Conservation (phyloP, 2,888 invertebrate genomes). For the Microdon myrmicae region DNA sequence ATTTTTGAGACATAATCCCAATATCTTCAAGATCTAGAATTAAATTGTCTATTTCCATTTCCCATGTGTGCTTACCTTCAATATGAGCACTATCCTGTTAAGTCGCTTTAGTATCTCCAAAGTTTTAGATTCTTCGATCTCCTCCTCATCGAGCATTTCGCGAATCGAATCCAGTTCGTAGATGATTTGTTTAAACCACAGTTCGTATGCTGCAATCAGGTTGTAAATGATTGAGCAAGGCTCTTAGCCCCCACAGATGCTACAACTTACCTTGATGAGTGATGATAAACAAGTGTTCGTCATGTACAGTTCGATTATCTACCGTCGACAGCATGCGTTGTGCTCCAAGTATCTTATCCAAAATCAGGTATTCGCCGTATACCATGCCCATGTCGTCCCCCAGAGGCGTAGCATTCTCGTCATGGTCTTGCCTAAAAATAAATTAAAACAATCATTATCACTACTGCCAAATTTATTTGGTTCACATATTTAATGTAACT, state of each 20-base stretch:
- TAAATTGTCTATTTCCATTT: conserved; percentile 4
- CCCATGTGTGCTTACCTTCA: conserved; percentile 85
- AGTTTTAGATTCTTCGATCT: conserved; percentile 90
- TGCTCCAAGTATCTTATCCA: conserved; percentile 85
- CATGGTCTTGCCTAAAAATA: conserved; percentile 55
- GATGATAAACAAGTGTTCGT: conserved; percentile 96
- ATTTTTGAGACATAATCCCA: too few relatives aligned
- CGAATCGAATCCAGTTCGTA: conserved; percentile 95
- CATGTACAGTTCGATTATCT: conserved; percentile 83
- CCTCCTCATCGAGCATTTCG: conserved; percentile 77
- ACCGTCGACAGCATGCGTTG: conserved; percentile 84
- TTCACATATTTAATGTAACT: too few relatives aligned
- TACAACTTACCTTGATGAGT: conserved; percentile 89
- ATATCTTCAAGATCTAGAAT: too few relatives aligned
- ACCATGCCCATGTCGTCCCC: conserved; percentile 82
- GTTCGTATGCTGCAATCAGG: conserved; percentile 85
- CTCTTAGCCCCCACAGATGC: neutral
- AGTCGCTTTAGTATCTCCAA: conserved; percentile 91
- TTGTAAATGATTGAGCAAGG: neutral
- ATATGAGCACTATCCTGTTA: conserved; percentile 89
- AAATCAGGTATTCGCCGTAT: conserved; percentile 89
- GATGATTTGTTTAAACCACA: conserved; percentile 99
- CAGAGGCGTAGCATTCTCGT: conserved; percentile 67
- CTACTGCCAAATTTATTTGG: too few relatives aligned
- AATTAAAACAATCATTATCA: too few relatives aligned